Evolutionary conservation across 1,140 invertebrate species (phyloP).

Genomic region (Drosophila novamexicana): DNA sequence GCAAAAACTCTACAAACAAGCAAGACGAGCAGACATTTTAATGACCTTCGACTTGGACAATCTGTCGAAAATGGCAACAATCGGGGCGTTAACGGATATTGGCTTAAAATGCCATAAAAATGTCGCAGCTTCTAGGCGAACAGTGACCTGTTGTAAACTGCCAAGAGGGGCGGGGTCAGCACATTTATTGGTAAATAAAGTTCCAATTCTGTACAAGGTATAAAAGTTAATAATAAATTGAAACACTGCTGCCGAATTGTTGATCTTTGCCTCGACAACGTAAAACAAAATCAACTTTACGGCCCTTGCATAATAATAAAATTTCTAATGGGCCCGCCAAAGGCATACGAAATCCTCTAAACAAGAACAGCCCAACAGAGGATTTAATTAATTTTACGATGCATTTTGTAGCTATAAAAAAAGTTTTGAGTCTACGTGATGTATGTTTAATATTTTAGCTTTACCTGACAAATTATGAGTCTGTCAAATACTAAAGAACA

Average conservation of each 20-base stretch:
- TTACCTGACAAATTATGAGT: background rate
- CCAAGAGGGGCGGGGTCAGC: background rate
- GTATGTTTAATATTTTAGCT: background rate
- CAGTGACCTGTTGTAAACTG: background rate
- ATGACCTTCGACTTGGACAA: conserved; percentile 71
- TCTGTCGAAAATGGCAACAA: conserved; percentile 64
- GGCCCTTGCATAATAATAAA: conserved; percentile 56
- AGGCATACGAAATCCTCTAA: conserved; percentile 60
- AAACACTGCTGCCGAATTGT: conserved; percentile 73
- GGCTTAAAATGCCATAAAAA: conserved; percentile 79
- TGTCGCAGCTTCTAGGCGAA: conserved; percentile 13
- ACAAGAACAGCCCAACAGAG: conserved; percentile 25
- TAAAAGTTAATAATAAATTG: conserved; percentile 82
- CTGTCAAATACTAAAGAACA: background rate
- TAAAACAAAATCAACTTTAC: conserved; percentile 65
- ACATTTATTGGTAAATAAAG: conserved; percentile 81
- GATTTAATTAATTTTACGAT: conserved; percentile 70
- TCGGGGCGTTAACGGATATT: conserved; percentile 77
- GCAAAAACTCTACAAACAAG: conserved; percentile 34
- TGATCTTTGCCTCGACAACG: conserved; percentile 50
- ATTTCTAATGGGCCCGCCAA: conserved; percentile 60
- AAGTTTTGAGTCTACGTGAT: conserved; percentile 3
- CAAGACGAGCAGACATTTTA: conserved; percentile 55
- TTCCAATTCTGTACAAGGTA: conserved; percentile 46
- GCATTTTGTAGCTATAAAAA: conserved; percentile 42